phyloP scores from a whole-genome alignment of 2,888 invertebrate genomes.

The Galerucella nymphaeae region DNA sequence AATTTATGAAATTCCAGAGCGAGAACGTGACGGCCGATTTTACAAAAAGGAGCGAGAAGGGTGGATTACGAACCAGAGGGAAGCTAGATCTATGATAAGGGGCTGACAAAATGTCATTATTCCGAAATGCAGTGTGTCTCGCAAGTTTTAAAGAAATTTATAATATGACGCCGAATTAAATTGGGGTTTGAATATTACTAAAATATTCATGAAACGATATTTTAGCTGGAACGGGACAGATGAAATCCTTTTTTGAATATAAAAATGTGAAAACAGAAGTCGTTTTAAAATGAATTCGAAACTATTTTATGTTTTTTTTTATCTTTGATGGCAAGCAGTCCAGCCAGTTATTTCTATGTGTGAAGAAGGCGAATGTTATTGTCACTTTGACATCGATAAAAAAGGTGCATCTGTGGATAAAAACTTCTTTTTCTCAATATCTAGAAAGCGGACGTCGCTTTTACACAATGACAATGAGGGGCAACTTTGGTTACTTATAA shows the following conservation, averaged over 20 bases:
- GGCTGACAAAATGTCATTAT: constrained; percentile 40
- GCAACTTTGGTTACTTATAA: too few relatives aligned
- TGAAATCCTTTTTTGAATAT: background rate
- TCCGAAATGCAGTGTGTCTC: constrained; percentile 28
- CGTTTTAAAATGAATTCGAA: background rate
- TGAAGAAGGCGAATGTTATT: too few relatives aligned
- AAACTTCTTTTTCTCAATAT: too few relatives aligned
- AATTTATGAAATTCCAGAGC: constrained; percentile 44
- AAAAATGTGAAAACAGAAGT: background rate
- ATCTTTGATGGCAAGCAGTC: background rate
- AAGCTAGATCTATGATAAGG: constrained; percentile 31
- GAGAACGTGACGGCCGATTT: constrained; percentile 28
- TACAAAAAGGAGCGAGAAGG: constrained; percentile 23
- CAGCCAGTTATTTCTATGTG: background rate
- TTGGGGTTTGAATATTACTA: constrained; percentile 19
- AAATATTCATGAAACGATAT: constrained; percentile 26
- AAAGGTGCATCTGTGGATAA: too few relatives aligned
- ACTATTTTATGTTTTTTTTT: background rate
- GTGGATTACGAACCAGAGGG: constrained; percentile 19
- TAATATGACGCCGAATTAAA: constrained; percentile 19
- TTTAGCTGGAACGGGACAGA: background rate
- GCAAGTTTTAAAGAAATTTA: constrained; percentile 26
- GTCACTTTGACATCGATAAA: too few relatives aligned
- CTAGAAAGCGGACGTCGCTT: too few relatives aligned
- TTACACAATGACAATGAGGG: too few relatives aligned